Conservation (phyloP, 2,113 vertebrate genomes). For the Eidolon helvum region DNA sequence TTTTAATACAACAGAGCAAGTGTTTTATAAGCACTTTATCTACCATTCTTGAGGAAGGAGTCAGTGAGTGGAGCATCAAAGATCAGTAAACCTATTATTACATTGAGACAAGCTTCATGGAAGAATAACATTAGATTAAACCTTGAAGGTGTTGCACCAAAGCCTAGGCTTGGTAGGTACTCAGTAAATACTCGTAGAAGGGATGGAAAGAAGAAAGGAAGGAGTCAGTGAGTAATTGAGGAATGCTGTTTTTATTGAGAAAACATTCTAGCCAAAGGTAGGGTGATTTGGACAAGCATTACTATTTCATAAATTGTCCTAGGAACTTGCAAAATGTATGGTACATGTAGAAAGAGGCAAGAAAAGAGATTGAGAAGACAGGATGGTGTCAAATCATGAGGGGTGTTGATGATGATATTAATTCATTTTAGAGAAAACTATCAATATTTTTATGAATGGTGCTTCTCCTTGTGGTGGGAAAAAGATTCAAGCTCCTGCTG, state of each 20-base stretch:
- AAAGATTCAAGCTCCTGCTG: not conserved
- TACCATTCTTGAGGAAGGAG: not conserved
- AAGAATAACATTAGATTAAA: not conserved
- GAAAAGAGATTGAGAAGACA: not conserved
- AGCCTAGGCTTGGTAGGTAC: not conserved
- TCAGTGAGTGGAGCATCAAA: not conserved
- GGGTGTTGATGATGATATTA: not conserved
- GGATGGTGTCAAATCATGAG: not conserved
- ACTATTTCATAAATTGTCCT: not conserved
- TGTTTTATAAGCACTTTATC: not conserved
- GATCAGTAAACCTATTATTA: no score
- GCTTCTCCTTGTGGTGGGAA: not conserved
- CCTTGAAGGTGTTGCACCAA: not conserved
- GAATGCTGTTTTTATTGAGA: not conserved
- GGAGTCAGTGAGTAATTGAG: not conserved
- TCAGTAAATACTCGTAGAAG: not conserved
- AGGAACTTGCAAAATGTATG: not conserved
- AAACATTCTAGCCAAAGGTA: not conserved
- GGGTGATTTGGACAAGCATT: fast-evolving
- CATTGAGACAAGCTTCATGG: not conserved
- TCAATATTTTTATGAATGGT: not conserved
- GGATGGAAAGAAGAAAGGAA: not conserved
- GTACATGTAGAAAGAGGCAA: not conserved
- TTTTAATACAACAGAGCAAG: not conserved
- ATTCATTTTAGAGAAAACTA: not conserved